These are phyloP conservation scores for Villa cingulata DNA, from an alignment of 2,888 invertebrate species.

Conservation along the genomic window DNA sequence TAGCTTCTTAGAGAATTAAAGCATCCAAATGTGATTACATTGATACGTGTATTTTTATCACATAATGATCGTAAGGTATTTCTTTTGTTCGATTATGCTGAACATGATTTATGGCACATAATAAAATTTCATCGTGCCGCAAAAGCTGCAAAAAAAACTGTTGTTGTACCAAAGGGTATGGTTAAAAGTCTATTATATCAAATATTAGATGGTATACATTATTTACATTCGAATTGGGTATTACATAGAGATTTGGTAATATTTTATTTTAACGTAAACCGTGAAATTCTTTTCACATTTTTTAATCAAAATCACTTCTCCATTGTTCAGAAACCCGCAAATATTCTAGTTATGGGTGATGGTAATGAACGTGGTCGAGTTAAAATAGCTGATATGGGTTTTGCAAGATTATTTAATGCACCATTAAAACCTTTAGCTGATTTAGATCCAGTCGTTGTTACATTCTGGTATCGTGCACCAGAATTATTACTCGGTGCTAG, in stretches of 20 bases:
- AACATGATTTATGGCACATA: conserved; percentile 99
- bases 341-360: conserved; percentile 98
- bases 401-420: conserved; percentile 93
- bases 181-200: conserved; percentile 95
- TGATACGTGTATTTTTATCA: conserved; percentile 92
- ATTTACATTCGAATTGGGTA: conserved; percentile 98
- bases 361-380: conserved; percentile 92
- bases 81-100: conserved; percentile 95
- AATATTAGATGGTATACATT: conserved; percentile 96
- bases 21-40: conserved; percentile 91
- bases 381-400: conserved; percentile 99
- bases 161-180: conserved; percentile 93
- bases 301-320: neutral
- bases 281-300: neutral
- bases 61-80: conserved; percentile 95
- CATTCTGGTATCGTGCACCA: conserved; percentile 99
- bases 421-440: conserved; percentile 95
- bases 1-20: conserved; percentile 88
- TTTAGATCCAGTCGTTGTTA: conserved; percentile 97
- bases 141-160: conserved; percentile 91
- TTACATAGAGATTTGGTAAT: conserved; percentile 87
- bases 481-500: conserved; percentile 87
- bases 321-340: conserved; percentile 76
- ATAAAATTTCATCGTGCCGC: conserved; percentile 98
- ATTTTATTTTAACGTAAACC: conserved; percentile 10